phyloP scores from a whole-genome alignment of 2,888 invertebrate species.

The Oscheius sp. region DNA sequence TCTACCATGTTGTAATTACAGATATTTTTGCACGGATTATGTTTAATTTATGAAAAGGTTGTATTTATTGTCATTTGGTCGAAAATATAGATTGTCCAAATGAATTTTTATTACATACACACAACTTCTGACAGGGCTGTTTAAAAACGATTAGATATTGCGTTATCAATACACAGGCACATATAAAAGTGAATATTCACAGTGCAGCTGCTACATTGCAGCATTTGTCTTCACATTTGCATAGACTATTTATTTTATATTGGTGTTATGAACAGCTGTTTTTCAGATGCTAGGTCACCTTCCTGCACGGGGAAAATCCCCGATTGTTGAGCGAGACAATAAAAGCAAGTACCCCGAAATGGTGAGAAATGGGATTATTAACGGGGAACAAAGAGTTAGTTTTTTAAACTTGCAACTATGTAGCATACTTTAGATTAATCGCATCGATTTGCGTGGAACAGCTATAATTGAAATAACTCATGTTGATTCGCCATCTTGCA shows the following conservation, averaged over 20 bases:
- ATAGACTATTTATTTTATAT: neutral
- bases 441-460: conserved; percentile 33
- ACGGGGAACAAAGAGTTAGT: neutral
- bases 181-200: too few species aligned
- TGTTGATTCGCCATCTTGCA: conserved; percentile 42
- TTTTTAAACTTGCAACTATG: neutral
- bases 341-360: conserved; percentile 16
- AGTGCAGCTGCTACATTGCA: too few species aligned
- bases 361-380: conserved; percentile 8
- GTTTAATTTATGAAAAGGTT: conserved; percentile 24
- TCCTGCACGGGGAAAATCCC: conserved; percentile 13
- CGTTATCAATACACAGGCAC: too few species aligned
- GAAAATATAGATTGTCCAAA: neutral
- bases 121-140: neutral
- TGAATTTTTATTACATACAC: neutral
- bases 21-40: conserved; percentile 15
- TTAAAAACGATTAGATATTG: too few species aligned
- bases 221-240: neutral
- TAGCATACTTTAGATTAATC: conserved; percentile 36
- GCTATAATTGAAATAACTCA: conserved; percentile 36
- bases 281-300: conserved; percentile 21
- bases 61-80: conserved; percentile 14
- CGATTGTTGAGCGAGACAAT: conserved; percentile 6
- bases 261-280: neutral
- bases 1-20: neutral